phyloP scores from a whole-genome alignment of 2,797 vertebrate genomes.

The Acanthornis magna region DNA sequence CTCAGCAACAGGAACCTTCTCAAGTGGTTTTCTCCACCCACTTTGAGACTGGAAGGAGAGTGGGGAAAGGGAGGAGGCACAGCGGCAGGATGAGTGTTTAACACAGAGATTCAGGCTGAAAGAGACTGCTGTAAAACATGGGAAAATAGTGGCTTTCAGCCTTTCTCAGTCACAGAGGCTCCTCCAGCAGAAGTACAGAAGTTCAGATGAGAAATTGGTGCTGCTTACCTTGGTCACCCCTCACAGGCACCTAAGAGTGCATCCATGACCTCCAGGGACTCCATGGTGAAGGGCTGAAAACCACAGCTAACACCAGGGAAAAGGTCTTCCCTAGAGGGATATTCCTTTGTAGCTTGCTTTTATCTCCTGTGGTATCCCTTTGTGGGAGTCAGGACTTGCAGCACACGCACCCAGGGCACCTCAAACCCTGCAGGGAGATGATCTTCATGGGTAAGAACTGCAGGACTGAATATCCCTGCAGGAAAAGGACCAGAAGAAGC shows the following conservation, averaged over 20 bases:
- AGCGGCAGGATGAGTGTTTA: background rate
- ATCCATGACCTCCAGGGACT: background rate
- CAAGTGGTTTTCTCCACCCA: background rate
- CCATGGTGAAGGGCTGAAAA: background rate
- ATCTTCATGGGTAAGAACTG: background rate
- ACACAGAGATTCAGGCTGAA: background rate
- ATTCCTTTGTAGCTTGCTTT: background rate
- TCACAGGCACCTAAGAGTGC: background rate
- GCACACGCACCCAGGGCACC: rapidly evolving
- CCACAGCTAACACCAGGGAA: background rate
- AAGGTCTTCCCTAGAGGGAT: background rate
- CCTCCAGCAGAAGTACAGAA: background rate
- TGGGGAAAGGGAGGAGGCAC: background rate
- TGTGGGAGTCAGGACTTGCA: background rate
- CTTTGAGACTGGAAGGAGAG: rapidly evolving
- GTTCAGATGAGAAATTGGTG: background rate
- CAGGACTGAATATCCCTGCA: background rate
- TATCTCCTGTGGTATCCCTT: background rate
- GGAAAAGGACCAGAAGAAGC: background rate
- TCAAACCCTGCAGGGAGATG: background rate
- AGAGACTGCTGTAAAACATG: background rate
- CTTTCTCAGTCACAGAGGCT: background rate
- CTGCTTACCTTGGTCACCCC: background rate
- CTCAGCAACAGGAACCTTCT: background rate
- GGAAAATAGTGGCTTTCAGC: background rate